phyloP scores from a whole-genome alignment of 2,888 invertebrate genomes.

The Eupithecia subumbrata region DNA sequence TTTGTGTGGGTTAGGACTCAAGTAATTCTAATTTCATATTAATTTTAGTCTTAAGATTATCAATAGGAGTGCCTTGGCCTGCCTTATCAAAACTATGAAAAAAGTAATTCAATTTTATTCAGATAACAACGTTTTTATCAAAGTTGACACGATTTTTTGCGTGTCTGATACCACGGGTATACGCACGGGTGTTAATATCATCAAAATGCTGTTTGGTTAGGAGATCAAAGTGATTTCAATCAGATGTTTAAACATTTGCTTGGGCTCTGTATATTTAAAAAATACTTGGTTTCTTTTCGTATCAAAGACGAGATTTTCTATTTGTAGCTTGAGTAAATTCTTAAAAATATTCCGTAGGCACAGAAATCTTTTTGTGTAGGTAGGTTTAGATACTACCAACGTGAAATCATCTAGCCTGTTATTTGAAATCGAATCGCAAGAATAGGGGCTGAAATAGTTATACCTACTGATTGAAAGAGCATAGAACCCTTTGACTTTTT shows the following conservation, averaged over 20 bases:
- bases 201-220: constrained; percentile 37
- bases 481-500: not conserved
- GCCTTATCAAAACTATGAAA: not conserved
- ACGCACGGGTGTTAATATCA: constrained; percentile 27
- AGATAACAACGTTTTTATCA: constrained; percentile 13
- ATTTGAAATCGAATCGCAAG: not conserved
- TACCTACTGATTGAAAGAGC: not conserved
- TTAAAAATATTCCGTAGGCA: not conserved
- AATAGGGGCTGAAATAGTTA: not conserved
- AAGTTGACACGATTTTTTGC: constrained; percentile 38
- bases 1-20: not conserved
- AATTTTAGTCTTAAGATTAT: not conserved
- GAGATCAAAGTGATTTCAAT: constrained; percentile 37
- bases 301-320: not conserved
- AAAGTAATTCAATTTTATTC: not conserved
- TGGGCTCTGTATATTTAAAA: constrained; percentile 24
- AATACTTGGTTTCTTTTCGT: constrained; percentile 5
- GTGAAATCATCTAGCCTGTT: not conserved
- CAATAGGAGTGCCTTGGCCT: not conserved
- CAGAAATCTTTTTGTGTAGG: not conserved
- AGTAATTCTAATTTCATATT: not conserved
- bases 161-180: constrained; percentile 16
- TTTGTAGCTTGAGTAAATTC: not conserved
- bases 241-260: constrained; percentile 39
- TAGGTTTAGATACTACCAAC: not conserved